These are phyloP conservation scores for Eristalinus sepulchralis DNA, from an alignment of 2,888 invertebrate species.

Conservation along the genomic window DNA sequence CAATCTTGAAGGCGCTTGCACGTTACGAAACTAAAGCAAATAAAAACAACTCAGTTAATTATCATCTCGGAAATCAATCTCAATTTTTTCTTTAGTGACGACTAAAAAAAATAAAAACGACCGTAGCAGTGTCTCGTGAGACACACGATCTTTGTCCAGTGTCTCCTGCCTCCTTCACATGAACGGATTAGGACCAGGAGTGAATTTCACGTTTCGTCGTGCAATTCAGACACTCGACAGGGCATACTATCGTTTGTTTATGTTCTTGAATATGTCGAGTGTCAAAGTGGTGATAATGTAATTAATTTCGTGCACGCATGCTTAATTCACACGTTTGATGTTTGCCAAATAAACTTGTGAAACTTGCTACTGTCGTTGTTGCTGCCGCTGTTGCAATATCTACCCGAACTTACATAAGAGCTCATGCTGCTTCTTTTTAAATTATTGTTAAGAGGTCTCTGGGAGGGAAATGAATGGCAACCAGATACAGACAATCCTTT, in stretches of 20 bases:
- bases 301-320: conserved; percentile 23
- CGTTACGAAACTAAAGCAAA: not conserved
- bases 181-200: not conserved
- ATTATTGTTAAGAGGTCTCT: too few species aligned
- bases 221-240: not conserved
- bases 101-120: not conserved
- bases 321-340: conserved; percentile 36
- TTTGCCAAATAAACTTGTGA: conserved; percentile 8
- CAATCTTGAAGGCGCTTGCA: not conserved
- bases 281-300: conserved; percentile 27
- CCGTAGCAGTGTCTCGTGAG: not conserved
- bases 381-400: too few species aligned
- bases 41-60: not conserved
- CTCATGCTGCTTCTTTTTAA: not conserved
- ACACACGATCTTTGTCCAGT: not conserved
- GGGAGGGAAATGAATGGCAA: too few species aligned
- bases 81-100: too few species aligned
- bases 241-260: not conserved
- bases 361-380: not conserved
- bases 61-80: not conserved
- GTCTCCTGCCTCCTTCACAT: not conserved
- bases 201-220: not conserved
- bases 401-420: not conserved
- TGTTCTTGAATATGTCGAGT: not conserved
- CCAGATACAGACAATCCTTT: too few species aligned